Evolutionary conservation across 2,113 vertebrate species (phyloP).

Genomic region (Ancistrus triradiatus): DNA sequence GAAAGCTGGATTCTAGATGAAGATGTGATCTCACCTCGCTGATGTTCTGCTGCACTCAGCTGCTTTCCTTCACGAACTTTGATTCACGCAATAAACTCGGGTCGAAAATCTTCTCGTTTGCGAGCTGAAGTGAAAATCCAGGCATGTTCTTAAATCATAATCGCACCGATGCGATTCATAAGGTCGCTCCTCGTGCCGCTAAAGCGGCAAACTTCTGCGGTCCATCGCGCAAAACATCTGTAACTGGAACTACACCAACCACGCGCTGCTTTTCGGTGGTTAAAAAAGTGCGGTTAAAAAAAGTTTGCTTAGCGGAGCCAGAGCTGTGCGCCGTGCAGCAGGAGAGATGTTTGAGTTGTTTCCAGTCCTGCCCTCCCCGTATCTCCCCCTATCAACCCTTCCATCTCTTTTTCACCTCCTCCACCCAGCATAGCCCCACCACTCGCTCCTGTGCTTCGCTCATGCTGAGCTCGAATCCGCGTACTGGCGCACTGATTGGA

Average conservation of each 20-base stretch:
- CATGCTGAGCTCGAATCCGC: neutral
- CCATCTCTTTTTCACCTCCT: constrained; percentile 44
- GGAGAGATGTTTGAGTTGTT: constrained; percentile 69
- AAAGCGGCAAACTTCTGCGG: constrained; percentile 55
- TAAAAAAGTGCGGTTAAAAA: neutral
- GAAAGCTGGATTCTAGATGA: too few species aligned
- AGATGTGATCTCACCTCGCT: neutral
- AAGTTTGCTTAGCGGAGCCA: constrained; percentile 40
- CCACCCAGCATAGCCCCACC: constrained; percentile 62
- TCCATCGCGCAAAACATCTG: constrained; percentile 54
- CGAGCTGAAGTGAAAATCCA: constrained; percentile 34
- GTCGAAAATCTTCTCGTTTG: constrained; percentile 9
- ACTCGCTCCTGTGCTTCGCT: constrained; percentile 55
- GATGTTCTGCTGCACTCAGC: constrained; percentile 5
- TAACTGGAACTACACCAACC: neutral
- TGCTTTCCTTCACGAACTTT: constrained; percentile 15
- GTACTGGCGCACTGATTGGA: too few species aligned
- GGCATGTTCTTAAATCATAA: constrained; percentile 12
- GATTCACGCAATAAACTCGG: constrained; percentile 3
- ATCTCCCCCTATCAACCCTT: constrained; percentile 21
- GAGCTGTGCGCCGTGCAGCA: constrained; percentile 54
- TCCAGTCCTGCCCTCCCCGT: constrained; percentile 59
- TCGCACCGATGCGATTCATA: neutral
- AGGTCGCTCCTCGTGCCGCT: constrained; percentile 5
- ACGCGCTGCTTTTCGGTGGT: neutral